Evolutionary conservation across 2,113 vertebrate species (phyloP).

Genomic region (Protomyctophum bolini): DNA sequence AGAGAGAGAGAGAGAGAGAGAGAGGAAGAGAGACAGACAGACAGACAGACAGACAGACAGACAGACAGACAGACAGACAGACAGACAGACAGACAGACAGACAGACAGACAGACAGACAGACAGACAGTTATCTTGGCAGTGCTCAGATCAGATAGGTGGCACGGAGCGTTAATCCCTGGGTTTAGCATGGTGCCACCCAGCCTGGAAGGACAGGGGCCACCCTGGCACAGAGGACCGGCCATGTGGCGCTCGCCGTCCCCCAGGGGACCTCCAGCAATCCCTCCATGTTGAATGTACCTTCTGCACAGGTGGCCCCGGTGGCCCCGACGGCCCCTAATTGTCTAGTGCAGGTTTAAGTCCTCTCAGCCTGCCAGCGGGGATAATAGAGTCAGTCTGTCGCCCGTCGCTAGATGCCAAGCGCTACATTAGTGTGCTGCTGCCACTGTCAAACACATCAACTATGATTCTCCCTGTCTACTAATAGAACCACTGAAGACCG

Average conservation of each 20-base stretch:
- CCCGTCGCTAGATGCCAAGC: conserved; percentile 28
- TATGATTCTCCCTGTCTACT: conserved; percentile 7
- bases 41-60: not conserved
- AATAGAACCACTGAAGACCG: no score
- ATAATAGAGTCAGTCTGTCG: conserved; percentile 22
- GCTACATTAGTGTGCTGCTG: conserved; percentile 41
- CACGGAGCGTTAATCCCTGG: conserved; percentile 62
- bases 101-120: conserved; percentile 20
- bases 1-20: not conserved
- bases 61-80: not conserved
- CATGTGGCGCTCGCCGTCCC: conserved; percentile 70
- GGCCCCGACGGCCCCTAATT: conserved; percentile 60
- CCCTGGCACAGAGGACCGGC: conserved; percentile 69
- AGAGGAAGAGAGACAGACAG: not conserved
- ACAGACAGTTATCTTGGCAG: conserved; percentile 55
- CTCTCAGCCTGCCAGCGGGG: conserved; percentile 33
- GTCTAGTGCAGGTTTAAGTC: conserved; percentile 37
- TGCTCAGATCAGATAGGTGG: conserved; percentile 63
- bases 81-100: not conserved
- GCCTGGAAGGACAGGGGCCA: conserved; percentile 61
- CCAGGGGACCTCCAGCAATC: conserved; percentile 58
- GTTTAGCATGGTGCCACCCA: conserved; percentile 63
- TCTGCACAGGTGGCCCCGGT: conserved; percentile 77
- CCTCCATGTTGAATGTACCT: conserved; percentile 76
- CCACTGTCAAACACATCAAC: conserved; percentile 32